Conservation (phyloP, 2,797 vertebrate species). For the Champsocephalus esox region DNA sequence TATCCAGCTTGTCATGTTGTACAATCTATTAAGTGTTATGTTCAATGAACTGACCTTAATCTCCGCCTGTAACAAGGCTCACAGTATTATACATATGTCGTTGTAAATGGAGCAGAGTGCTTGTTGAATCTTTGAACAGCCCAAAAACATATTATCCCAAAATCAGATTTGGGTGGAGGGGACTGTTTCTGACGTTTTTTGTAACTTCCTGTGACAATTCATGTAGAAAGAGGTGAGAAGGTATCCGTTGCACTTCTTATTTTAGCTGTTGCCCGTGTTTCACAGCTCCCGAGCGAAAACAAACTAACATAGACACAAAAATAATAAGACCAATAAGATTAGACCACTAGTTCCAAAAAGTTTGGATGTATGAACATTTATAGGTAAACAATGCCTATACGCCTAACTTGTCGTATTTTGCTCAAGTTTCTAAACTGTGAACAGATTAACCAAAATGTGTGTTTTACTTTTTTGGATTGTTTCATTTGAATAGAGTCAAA, state of each 20-base stretch:
- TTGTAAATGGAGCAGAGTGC: not conserved
- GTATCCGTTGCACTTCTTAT: not conserved
- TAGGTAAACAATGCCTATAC: not conserved
- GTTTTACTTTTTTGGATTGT: not conserved
- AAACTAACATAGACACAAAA: not conserved
- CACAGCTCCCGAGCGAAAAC: not conserved
- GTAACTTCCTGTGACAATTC: not conserved
- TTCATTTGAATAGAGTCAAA: not conserved
- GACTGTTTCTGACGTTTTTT: not conserved
- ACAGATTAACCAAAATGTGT: not conserved
- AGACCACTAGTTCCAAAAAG: not conserved
- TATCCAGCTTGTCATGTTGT: not conserved
- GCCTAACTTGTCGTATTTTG: not conserved
- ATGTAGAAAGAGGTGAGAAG: not conserved
- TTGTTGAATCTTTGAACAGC: not conserved
- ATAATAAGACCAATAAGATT: not conserved
- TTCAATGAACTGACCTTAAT: not conserved
- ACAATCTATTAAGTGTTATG: not conserved
- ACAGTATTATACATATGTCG: not conserved
- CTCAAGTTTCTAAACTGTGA: constrained; percentile 1
- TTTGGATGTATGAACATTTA: not conserved
- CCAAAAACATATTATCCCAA: not conserved
- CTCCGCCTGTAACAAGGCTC: not conserved
- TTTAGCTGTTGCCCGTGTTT: not conserved
- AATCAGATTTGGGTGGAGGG: not conserved